Evolutionary conservation across 1,140 invertebrate genomes (phyloP), one percentile per base, ranked within the genome.

Genomic region (Drosophila arawakana): DNA sequence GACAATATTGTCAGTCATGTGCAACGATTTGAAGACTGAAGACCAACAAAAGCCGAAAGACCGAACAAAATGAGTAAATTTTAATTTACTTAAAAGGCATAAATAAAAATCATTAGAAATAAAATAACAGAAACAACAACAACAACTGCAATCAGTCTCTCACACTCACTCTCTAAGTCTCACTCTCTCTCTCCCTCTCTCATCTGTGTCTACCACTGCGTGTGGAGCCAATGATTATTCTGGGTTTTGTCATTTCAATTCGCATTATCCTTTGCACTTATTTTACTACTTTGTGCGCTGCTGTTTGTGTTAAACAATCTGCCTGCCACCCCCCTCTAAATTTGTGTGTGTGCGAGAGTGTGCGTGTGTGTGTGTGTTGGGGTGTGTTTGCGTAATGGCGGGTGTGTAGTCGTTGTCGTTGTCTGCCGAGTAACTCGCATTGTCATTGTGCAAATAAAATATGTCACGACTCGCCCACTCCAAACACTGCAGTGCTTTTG

Each of bases 391-490:
- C 60, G 78, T 84, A 84, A 83, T 84, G 81, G 81, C 74, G 81
- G 80, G 80, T 83, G 80, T 74, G 65, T 73, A 74, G 58, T 60
- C 58, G 39, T 43, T 39, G 54, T 59, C 54, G 68, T 59, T 50
- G 50, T 55, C 65, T 73, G 70, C 47, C 80, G 74, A 89, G 83
- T 83, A 84, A 89, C 83, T 88, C 83, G 83, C 82, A 89, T 88
- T 89, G 84, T 89, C 84, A 89, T 89, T 91, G 89, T 89, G 89
- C 84, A 91, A 91, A 91, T 89, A 91, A 91, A 91, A 91, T 91
- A 91, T 91, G 89, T 91, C 89, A 91, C 89, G 89, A 89, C 80
- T 91, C 68, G 60, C 86, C 84, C 84, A 89, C 68, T 70, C 84
- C 74, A 34, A 30, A 44, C 18, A 13, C 60, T 55, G 43, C 59